Evolutionary conservation across 2,888 invertebrate species (phyloP), one percentile per base, ranked within the genome.

Genomic region (Scaptomyza tumidula): DNA sequence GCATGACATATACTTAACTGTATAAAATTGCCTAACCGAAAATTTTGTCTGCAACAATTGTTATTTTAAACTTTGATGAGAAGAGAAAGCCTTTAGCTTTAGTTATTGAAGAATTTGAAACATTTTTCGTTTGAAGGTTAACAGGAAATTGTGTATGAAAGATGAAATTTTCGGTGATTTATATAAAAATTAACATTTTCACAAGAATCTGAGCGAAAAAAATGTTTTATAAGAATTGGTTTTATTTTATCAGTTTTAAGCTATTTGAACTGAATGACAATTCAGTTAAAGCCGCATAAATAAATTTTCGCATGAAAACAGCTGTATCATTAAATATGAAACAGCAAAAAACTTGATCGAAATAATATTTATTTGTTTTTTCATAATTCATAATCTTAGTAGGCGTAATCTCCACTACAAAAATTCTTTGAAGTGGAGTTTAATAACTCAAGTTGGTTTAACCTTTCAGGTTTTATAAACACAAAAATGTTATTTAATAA

Each of bases 21-120:
- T 44, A 65, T 65, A 10, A 52, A 27, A 58, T 55, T 10, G 27
- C 14, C 19, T 14, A 4, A 19, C 43, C 14, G 27, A 14, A 39
- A 49, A 29, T 31, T 29, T n/a, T 24, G 5, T 4, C 3, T n/a
- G 39, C 11, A 33, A 19, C 14, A 39, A n/a, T 39, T 29, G 10
- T 1, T 16, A 24, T 63, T n/a, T 6, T 41, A 35, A 48, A 14
- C 24, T 13, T 10, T 9, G 14, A 37, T 19, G 16, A 3, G 6
- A 37, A 39, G 27, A 4, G 7, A 1, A 39, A 39, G 14, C 9
- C 9, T 14, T 7, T 9, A 9, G 9, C 7, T 37, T 6, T 3
- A 35, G 35, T 13, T 35, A 13, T 35, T 13, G 5, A 3, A 13
- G 13, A 13, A 35, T 13, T 35, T 35, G 0, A n/a, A n/a, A 37